Conservation (phyloP, 1,140 invertebrate species). For the Acromyrmex echinatior region DNA sequence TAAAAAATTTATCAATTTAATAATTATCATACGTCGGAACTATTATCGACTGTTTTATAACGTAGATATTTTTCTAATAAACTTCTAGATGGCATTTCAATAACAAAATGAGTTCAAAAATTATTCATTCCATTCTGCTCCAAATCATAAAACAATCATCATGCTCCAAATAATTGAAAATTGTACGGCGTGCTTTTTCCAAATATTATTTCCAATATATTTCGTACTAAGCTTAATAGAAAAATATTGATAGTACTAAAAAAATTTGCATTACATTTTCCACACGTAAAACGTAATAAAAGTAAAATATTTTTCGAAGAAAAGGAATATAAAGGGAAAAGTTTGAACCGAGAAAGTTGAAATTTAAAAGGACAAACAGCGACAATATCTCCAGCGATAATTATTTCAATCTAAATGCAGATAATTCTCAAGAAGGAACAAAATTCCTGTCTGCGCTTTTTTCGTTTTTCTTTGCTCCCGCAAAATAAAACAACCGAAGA, state of each 20-base stretch:
- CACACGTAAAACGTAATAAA: neutral
- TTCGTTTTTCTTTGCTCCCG: neutral
- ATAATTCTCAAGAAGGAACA: neutral
- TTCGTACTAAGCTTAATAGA: neutral
- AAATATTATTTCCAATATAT: neutral
- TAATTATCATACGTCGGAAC: neutral
- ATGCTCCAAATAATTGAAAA: neutral
- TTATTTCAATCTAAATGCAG: neutral
- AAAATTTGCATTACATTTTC: neutral
- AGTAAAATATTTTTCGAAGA: neutral
- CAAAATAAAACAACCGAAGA: too few species aligned
- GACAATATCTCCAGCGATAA: neutral
- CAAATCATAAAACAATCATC: neutral
- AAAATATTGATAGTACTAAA: neutral
- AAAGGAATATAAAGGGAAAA: neutral
- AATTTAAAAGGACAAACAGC: neutral
- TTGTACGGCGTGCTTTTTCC: neutral
- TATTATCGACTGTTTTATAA: neutral
- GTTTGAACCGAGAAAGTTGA: neutral
- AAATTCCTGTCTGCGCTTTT: neutral
- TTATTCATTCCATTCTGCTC: neutral
- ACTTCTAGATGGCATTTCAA: neutral
- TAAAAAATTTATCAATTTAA: neutral
- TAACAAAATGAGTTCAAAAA: neutral
- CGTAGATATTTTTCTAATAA: neutral